Evolutionary conservation across 1,140 invertebrate genomes (phyloP).

Genomic region (Hermatobates lingyangjiaoensis): DNA sequence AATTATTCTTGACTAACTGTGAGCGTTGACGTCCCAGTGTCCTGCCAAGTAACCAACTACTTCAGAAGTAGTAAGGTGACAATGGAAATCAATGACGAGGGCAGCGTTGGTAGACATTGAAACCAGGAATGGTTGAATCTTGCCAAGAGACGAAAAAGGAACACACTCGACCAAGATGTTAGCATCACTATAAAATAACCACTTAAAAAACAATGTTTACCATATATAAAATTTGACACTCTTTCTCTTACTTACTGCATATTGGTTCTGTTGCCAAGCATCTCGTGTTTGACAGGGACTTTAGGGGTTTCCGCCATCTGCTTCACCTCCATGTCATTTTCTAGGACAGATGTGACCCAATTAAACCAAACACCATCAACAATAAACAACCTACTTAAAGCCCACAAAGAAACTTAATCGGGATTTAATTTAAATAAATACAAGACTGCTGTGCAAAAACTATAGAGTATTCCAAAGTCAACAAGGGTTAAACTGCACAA

Average conservation of each 20-base stretch:
- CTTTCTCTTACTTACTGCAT: constrained; percentile 36
- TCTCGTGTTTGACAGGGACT: constrained; percentile 44
- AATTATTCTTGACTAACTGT: constrained; percentile 80
- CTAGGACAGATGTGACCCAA: no score
- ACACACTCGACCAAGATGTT: constrained; percentile 74
- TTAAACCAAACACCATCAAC: no score
- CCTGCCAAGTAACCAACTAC: constrained; percentile 87
- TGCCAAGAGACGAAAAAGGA: constrained; percentile 65
- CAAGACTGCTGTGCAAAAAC: no score
- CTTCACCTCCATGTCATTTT: constrained; percentile 15
- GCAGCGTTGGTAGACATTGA: constrained; percentile 76
- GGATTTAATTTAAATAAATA: no score
- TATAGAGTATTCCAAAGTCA: no score
- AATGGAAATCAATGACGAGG: constrained; percentile 80
- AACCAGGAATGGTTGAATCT: constrained; percentile 79
- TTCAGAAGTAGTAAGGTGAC: constrained; percentile 77
- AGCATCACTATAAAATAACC: constrained; percentile 45
- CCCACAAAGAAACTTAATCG: no score
- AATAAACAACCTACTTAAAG: no score
- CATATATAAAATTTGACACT: not conserved
- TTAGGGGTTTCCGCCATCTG: not conserved
- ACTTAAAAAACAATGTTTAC: not conserved
- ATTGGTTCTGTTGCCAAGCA: constrained; percentile 42
- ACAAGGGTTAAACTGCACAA: no score
- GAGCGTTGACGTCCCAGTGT: constrained; percentile 81